Conservation (phyloP, 2,797 vertebrate genomes). For the Neostethus bicornis region DNA sequence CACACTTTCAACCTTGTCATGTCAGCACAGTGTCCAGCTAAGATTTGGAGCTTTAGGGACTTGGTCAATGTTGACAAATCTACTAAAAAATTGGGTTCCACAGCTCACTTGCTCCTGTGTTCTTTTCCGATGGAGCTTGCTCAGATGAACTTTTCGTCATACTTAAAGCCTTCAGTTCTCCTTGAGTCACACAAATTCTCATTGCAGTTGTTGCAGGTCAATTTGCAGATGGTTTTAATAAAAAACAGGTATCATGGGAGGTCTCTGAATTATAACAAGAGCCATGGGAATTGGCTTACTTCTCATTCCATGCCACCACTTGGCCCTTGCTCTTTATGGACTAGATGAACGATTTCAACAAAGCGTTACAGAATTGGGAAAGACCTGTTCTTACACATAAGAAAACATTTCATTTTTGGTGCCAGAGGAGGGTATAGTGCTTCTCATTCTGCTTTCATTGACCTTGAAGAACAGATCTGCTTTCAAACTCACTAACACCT, state of each 20-base stretch:
- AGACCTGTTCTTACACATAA: constrained; percentile 47
- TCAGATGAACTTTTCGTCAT: constrained; percentile 40
- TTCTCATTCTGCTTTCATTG: constrained; percentile 59
- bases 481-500: constrained; percentile 80
- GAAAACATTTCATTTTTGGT: constrained; percentile 59
- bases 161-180: constrained; percentile 40
- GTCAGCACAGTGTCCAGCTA: constrained; percentile 56
- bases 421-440: constrained; percentile 60
- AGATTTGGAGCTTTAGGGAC: constrained; percentile 45
- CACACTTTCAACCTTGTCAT: constrained; percentile 30
- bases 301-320: constrained; percentile 41
- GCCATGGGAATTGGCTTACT: constrained; percentile 19
- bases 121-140: constrained; percentile 51
- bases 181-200: constrained; percentile 21
- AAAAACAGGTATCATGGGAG: constrained; percentile 1
- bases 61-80: constrained; percentile 59
- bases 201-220: constrained; percentile 3
- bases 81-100: constrained; percentile 67
- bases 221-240: constrained; percentile 2
- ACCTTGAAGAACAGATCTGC: constrained; percentile 79
- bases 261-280: not conserved
- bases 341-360: constrained; percentile 71
- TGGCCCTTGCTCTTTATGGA: constrained; percentile 63
- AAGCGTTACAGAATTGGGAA: constrained; percentile 63
- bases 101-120: constrained; percentile 38